Evolutionary conservation across 2,888 invertebrate species (phyloP).

Genomic region (Drosophila subsilvestris): DNA sequence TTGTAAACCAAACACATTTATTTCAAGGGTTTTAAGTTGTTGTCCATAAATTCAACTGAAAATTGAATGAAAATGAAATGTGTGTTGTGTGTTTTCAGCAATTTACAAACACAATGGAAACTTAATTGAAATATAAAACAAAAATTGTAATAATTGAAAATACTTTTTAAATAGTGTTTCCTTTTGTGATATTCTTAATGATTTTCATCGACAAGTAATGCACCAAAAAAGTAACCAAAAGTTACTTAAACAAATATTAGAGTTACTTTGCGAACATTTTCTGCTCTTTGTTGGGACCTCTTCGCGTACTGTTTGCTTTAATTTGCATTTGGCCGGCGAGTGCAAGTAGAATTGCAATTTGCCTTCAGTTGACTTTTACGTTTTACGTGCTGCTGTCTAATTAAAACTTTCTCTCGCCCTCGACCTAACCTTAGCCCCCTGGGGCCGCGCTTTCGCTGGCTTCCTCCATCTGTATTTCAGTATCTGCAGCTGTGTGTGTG

Average conservation of each 20-base stretch:
- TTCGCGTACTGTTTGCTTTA: constrained; percentile 35
- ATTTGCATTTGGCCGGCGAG: constrained; percentile 53
- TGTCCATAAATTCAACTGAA: not conserved
- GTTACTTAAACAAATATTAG: constrained; percentile 15
- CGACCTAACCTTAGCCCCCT: constrained; percentile 11
- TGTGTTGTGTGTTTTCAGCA: no score
- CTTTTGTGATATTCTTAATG: not conserved
- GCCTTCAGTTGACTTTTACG: constrained; percentile 57
- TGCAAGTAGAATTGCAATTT: constrained; percentile 64
- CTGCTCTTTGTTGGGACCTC: constrained; percentile 14
- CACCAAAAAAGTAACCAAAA: constrained; percentile 14
- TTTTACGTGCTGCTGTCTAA: constrained; percentile 69
- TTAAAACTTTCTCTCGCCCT: constrained; percentile 62
- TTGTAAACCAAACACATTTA: no score
- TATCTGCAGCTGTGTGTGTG: constrained; percentile 13
- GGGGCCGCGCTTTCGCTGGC: constrained; percentile 26
- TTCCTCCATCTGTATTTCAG: constrained; percentile 1
- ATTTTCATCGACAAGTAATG: constrained; percentile 27
- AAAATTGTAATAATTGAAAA: not conserved
- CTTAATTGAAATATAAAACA: not conserved
- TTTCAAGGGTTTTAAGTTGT: not conserved
- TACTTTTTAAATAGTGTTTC: not conserved
- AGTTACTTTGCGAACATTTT: constrained; percentile 22
- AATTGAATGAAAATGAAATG: no score
- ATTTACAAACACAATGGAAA: not conserved